These are phyloP conservation scores for Petrosia ficiformis DNA, from an alignment of 37 sponge, comb jelly and placozoan species.

Conservation along the genomic window DNA sequence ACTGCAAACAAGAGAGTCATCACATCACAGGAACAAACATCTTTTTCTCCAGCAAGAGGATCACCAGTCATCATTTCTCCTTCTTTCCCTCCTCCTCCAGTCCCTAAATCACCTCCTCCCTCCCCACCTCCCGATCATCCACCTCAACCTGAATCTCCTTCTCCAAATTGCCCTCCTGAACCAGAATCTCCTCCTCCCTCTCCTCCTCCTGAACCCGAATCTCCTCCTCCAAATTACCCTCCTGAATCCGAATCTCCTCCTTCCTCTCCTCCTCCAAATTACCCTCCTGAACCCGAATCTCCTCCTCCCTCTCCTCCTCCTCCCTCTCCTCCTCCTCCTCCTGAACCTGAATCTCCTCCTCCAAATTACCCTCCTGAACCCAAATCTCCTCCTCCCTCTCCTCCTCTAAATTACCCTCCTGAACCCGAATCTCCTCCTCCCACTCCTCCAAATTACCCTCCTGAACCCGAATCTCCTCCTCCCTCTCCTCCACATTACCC, in stretches of 20 bases:
- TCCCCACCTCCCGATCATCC: conserved; percentile 7
- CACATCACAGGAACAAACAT: not conserved
- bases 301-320: conserved; percentile 6
- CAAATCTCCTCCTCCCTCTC: not conserved
- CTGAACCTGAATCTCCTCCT: not conserved
- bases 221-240: conserved; percentile 6
- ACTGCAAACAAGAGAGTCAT: not conserved
- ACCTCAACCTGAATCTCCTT: not conserved
- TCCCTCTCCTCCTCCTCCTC: conserved; percentile 2
- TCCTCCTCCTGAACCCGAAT: not conserved
- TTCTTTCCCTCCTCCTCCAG: conserved; percentile 14
- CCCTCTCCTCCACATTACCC: not conserved
- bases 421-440: not conserved
- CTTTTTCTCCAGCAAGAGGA: not conserved
- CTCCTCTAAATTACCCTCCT: not conserved
- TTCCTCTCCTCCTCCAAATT: not conserved
- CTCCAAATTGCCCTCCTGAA: not conserved
- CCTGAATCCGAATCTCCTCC: not conserved
- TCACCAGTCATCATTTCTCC: conserved; percentile 4
- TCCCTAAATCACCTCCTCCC: conserved; percentile 9
- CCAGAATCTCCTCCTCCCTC: not conserved
- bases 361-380: not conserved
- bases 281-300: not conserved
- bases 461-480: not conserved
- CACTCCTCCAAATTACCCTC: conserved; percentile 1